Percentiles rank a stretch among this genome's conserved stretches.
phyloP scores from a whole-genome alignment of 2,113 vertebrate genomes.

The Zingel zingel region DNA sequence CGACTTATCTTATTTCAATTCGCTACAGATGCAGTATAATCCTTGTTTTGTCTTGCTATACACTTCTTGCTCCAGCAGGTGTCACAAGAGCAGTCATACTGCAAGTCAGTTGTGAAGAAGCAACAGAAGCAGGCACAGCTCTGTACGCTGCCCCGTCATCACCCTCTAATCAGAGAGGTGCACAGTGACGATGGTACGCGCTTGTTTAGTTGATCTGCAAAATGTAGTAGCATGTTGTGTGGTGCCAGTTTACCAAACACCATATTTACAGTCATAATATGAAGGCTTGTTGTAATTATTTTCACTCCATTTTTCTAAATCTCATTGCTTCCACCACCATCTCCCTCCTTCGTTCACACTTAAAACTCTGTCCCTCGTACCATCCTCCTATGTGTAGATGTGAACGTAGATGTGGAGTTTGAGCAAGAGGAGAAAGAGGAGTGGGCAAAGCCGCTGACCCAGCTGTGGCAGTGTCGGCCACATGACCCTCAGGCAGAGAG shows the following conservation, averaged over 20 bases:
- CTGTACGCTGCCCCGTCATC: constrained; percentile 91
- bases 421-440: constrained; percentile 85
- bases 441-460: constrained; percentile 92
- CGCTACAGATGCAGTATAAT: background rate
- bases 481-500: constrained; percentile 90
- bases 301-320: background rate
- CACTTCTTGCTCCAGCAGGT: constrained; percentile 77
- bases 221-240: background rate
- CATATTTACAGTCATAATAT: background rate
- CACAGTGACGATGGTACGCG: constrained; percentile 90
- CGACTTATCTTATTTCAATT: background rate
- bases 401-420: constrained; percentile 84
- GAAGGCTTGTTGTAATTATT: no score
- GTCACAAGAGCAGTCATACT: constrained; percentile 87
- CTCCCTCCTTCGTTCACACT: constrained; percentile 42
- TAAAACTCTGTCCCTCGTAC: constrained; percentile 42
- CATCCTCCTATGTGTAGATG: constrained; percentile 73
- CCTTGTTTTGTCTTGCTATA: constrained; percentile 14
- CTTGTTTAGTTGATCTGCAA: background rate
- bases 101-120: constrained; percentile 90
- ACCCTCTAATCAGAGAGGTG: constrained; percentile 92
- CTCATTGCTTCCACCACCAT: background rate
- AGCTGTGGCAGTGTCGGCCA: constrained; percentile 93
- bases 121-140: constrained; percentile 86
- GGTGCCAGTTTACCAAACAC: background rate